These are phyloP conservation scores for Redunca redunca DNA, from an alignment of 2,113 vertebrate species.

Conservation along the genomic window DNA sequence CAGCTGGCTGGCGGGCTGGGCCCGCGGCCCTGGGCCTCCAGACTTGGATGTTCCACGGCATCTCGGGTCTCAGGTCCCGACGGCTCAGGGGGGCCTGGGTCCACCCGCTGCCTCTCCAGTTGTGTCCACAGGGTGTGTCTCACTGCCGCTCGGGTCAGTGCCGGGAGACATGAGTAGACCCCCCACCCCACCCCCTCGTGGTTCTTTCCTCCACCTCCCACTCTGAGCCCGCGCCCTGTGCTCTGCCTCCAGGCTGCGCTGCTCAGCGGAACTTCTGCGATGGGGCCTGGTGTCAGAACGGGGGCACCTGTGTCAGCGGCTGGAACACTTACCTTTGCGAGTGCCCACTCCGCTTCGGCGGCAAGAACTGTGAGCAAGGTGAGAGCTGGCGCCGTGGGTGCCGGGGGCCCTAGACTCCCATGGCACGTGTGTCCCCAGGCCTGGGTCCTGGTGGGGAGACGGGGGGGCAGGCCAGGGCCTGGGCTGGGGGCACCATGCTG, in stretches of 20 bases:
- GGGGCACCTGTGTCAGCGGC: conserved; percentile 89
- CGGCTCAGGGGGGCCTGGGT: accelerated
- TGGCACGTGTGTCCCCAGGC: accelerated
- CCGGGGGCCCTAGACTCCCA: background rate
- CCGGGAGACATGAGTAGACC: background rate
- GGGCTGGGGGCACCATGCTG: background rate
- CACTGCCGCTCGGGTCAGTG: accelerated
- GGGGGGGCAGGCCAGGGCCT: accelerated
- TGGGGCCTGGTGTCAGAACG: conserved; percentile 87
- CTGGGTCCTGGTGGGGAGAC: background rate
- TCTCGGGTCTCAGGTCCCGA: accelerated
- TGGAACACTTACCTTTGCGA: conserved; percentile 92
- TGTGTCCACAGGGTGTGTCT: accelerated
- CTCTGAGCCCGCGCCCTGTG: accelerated
- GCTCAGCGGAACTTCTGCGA: conserved; percentile 91
- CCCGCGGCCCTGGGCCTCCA: accelerated
- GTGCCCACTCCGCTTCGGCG: conserved; percentile 88
- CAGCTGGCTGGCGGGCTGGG: accelerated
- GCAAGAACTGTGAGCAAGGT: conserved; percentile 98
- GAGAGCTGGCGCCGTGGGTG: background rate
- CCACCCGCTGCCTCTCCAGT: accelerated
- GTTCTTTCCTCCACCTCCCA: accelerated
- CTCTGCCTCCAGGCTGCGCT: conserved; percentile 77
- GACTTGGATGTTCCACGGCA: accelerated
- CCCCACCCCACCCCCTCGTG: accelerated